These are phyloP conservation scores for Bhutanitis thaidina DNA, from an alignment of 2,888 invertebrate genomes.

Conservation along the genomic window DNA sequence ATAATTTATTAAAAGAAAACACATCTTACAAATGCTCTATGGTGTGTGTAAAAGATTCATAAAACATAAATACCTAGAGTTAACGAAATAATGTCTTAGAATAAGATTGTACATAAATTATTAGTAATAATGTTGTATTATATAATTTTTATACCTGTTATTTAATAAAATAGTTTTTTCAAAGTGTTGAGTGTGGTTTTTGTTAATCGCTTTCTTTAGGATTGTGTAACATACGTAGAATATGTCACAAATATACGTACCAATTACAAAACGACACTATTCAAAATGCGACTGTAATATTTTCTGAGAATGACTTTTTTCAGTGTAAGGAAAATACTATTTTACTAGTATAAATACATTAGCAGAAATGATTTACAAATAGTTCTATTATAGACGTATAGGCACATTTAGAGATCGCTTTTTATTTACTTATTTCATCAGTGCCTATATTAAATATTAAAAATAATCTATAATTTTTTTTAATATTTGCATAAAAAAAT, in stretches of 20 bases:
- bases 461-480: too few relatives aligned
- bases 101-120: conserved; percentile 9
- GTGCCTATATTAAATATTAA: too few relatives aligned
- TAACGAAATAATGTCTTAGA: background rate
- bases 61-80: conserved; percentile 4
- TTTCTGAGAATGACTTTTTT: conserved; percentile 8
- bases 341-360: conserved; percentile 5
- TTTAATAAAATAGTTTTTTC: background rate
- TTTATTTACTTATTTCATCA: too few relatives aligned
- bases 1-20: conserved; percentile 47
- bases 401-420: too few relatives aligned
- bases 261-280: conserved; percentile 9
- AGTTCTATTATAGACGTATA: background rate
- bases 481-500: too few relatives aligned
- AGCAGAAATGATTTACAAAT: background rate
- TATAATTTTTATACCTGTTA: background rate
- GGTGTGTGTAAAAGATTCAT: conserved; percentile 50
- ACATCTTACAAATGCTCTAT: conserved; percentile 59
- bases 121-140: conserved; percentile 5
- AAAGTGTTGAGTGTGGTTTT: background rate
- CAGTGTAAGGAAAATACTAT: background rate
- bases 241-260: background rate
- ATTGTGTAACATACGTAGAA: conserved; percentile 5
- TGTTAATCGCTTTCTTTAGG: background rate
- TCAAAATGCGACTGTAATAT: conserved; percentile 5